These are phyloP conservation scores for Pseudachorutes palmiensis DNA, from an alignment of 1,140 invertebrate genomes.

Conservation along the genomic window DNA sequence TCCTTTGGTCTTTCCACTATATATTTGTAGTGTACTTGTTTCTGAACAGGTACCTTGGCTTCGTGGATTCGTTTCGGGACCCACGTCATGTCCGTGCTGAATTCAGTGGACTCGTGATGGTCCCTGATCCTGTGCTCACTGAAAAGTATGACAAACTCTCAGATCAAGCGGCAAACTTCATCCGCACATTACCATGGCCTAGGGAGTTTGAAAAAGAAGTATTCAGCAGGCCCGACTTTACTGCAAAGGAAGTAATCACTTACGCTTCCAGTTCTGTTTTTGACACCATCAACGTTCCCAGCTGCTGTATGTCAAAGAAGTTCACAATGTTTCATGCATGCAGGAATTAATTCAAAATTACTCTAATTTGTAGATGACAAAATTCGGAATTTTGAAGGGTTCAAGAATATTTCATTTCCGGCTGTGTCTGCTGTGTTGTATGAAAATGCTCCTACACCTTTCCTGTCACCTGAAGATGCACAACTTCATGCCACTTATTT, in stretches of 20 bases:
- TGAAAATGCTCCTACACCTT: conserved; percentile 68
- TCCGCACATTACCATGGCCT: conserved; percentile 79
- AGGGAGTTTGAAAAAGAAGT: conserved; percentile 79
- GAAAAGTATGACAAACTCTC: conserved; percentile 79
- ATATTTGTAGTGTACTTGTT: not conserved
- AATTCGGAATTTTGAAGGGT: conserved; percentile 86
- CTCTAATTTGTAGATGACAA: conserved; percentile 64
- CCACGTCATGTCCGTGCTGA: conserved; percentile 86
- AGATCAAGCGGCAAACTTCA: conserved; percentile 65
- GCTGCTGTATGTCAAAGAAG: no score
- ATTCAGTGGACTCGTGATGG: conserved; percentile 92
- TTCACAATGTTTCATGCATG: no score
- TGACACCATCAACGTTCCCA: conserved; percentile 93
- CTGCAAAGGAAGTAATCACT: conserved; percentile 86
- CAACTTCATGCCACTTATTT: conserved; percentile 60
- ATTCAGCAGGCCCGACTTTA: conserved; percentile 89
- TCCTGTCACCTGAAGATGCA: conserved; percentile 66
- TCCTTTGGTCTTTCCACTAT: not conserved
- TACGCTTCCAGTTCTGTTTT: conserved; percentile 86
- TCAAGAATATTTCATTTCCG: conserved; percentile 91
- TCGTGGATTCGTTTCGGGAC: conserved; percentile 90
- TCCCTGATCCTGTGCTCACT: conserved; percentile 89
- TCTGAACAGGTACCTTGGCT: conserved; percentile 71
- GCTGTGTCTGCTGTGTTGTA: conserved; percentile 84
- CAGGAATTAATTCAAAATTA: not conserved